A percentile compares a stretch with the other conserved stretches of the same genome.
phyloP scores from a whole-genome alignment of 2,797 vertebrate genomes.

The Muraenolepis orangiensis region DNA sequence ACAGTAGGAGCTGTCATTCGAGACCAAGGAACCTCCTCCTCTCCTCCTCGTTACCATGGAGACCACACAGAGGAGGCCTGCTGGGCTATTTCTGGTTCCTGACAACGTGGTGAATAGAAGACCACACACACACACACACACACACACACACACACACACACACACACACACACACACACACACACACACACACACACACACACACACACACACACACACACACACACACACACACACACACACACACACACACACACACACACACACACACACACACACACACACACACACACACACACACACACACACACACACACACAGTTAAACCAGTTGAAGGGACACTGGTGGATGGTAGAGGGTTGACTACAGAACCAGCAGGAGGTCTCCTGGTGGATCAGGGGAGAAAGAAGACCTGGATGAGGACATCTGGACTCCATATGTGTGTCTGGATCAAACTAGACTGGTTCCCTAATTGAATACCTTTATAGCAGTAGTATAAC shows the following conservation, averaged over 20 bases:
- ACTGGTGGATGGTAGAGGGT: too few relatives aligned
- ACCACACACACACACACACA: slow-evolving; percentile 21
- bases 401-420: too few relatives aligned
- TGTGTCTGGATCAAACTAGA: slow-evolving; percentile 56
- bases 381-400: too few relatives aligned
- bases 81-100: slow-evolving; percentile 60
- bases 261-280: slow-evolving; percentile 18
- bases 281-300: slow-evolving; percentile 33
- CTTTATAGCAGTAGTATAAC: background rate
- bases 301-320: slow-evolving; percentile 18
- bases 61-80: slow-evolving; percentile 54
- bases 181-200: slow-evolving; percentile 14
- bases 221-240: slow-evolving; percentile 11
- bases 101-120: slow-evolving; percentile 50
- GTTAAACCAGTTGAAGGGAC: too few relatives aligned
- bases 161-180: slow-evolving; percentile 36
- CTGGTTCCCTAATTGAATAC: slow-evolving; percentile 16
- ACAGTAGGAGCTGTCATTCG: slow-evolving; percentile 45
- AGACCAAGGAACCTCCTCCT: slow-evolving; percentile 40
- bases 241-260: slow-evolving; percentile 13
- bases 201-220: slow-evolving; percentile 22
- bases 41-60: slow-evolving; percentile 65
- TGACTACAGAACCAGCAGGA: too few relatives aligned
- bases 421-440: slow-evolving; percentile 67
- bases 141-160: slow-evolving; percentile 1